Percentiles rank a stretch among this genome's conserved stretches.
Evolutionary conservation across 2,113 vertebrate genomes (phyloP).

Genomic region (Diglossa brunneiventris): DNA sequence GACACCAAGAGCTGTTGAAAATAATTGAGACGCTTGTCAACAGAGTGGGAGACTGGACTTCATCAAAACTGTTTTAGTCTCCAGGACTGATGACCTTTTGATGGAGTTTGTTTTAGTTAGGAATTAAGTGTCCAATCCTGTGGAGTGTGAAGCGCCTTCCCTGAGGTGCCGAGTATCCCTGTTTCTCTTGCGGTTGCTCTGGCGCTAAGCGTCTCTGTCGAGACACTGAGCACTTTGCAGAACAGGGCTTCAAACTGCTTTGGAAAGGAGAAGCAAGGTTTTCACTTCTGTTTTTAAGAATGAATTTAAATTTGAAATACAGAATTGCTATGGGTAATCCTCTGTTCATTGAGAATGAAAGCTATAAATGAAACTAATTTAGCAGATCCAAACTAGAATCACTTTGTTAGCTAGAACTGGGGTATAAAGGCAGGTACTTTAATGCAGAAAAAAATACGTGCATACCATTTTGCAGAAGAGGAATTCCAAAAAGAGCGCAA

Average conservation of each 20-base stretch:
- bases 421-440: background rate
- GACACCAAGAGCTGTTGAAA: conserved; percentile 93
- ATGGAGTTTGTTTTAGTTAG: conserved; percentile 82
- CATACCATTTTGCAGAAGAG: background rate
- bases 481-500: background rate
- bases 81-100: conserved; percentile 86
- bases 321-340: background rate
- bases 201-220: background rate
- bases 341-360: background rate
- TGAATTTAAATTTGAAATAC: background rate
- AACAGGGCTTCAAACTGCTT: conserved; percentile 2
- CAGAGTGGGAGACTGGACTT: conserved; percentile 83
- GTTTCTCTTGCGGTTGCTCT: background rate
- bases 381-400: background rate
- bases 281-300: background rate
- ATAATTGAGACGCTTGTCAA: conserved; percentile 95
- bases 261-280: conserved; percentile 44
- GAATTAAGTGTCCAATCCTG: conserved; percentile 73
- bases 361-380: background rate
- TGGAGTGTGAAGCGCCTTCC: conserved; percentile 51
- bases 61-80: conserved; percentile 89
- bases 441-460: background rate
- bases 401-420: background rate
- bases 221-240: background rate
- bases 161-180: conserved; percentile 18